Conservation (phyloP, 92 coral and sea anemone genomes). For the Metridium senile region DNA sequence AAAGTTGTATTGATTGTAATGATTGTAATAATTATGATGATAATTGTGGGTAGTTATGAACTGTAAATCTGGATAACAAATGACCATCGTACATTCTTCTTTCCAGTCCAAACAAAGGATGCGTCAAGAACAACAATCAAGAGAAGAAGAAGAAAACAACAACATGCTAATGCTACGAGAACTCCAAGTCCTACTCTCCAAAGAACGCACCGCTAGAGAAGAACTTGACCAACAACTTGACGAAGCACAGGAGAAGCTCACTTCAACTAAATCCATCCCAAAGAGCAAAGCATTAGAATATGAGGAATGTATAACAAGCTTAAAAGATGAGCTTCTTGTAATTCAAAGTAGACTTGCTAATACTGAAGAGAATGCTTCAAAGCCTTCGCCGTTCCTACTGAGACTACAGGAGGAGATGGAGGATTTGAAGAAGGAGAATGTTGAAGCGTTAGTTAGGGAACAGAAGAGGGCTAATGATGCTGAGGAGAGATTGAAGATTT, state of each 20-base stretch:
- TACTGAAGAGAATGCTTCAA: slow-evolving; percentile 68
- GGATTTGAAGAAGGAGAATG: slow-evolving; percentile 81
- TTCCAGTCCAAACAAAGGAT: slow-evolving; percentile 79
- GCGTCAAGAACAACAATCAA: slow-evolving; percentile 90
- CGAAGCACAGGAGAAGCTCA: slow-evolving; percentile 69
- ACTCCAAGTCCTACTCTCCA: slow-evolving; percentile 85
- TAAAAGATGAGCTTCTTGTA: slow-evolving; percentile 58
- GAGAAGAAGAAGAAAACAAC: slow-evolving; percentile 94
- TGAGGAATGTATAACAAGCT: slow-evolving; percentile 60
- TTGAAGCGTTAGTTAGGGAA: slow-evolving; percentile 79
- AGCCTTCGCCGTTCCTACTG: slow-evolving; percentile 80
- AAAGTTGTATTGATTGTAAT: neutral
- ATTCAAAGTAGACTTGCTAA: slow-evolving; percentile 58
- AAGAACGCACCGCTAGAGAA: slow-evolving; percentile 83
- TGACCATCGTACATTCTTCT: neutral
- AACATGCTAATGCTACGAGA: slow-evolving; percentile 90
- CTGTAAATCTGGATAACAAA: too few species aligned
- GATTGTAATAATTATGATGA: neutral
- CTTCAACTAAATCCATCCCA: slow-evolving; percentile 51
- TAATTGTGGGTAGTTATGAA: neutral
- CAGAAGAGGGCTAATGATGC: slow-evolving; percentile 94
- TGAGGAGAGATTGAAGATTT: slow-evolving; percentile 76
- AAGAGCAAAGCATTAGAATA: slow-evolving; percentile 73
- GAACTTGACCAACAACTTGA: slow-evolving; percentile 92
- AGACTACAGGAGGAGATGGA: slow-evolving; percentile 84